A percentile compares a stretch with the other conserved stretches of the same genome.
phyloP scores from a whole-genome alignment of 2,888 invertebrate species.

The Craniophora ligustri region DNA sequence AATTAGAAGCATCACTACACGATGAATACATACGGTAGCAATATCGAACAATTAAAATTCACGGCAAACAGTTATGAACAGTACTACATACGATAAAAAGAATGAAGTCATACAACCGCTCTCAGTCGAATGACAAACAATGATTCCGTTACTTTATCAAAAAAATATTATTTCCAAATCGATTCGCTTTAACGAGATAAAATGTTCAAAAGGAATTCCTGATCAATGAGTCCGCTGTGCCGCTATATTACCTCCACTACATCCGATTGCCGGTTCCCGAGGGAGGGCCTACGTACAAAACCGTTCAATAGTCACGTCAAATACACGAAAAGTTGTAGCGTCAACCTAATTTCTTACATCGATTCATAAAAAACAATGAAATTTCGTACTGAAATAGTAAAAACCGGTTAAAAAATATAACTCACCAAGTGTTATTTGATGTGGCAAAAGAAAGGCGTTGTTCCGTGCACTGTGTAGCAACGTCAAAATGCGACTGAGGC shows the following conservation, averaged over 20 bases:
- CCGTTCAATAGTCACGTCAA: conserved; percentile 36
- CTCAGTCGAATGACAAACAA: conserved; percentile 58
- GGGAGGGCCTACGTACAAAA: conserved; percentile 51
- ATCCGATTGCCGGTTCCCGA: conserved; percentile 62
- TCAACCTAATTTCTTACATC: conserved; percentile 8
- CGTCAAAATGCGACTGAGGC: conserved; percentile 77
- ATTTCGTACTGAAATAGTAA: conserved; percentile 29
- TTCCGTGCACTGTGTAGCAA: conserved; percentile 71
- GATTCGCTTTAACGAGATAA: conserved; percentile 12
- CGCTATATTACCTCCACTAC: conserved; percentile 48
- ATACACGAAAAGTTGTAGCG: conserved; percentile 18
- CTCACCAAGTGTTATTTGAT: conserved; percentile 75
- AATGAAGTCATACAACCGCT: conserved; percentile 72
- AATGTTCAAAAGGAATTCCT: conserved; percentile 45
- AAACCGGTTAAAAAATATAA: conserved; percentile 52
- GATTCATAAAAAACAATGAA: conserved; percentile 13
- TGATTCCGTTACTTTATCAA: conserved; percentile 67
- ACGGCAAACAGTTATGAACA: conserved; percentile 22
- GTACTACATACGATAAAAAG: conserved; percentile 30
- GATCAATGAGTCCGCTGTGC: conserved; percentile 61
- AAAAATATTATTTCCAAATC: conserved; percentile 40
- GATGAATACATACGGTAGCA: conserved; percentile 17
- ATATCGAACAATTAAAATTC: conserved; percentile 39
- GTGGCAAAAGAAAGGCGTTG: conserved; percentile 57
- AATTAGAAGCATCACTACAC: conserved; percentile 27